These are phyloP conservation scores for Chloroceryle aenea DNA, from an alignment of 2,113 vertebrate species.

Conservation along the genomic window DNA sequence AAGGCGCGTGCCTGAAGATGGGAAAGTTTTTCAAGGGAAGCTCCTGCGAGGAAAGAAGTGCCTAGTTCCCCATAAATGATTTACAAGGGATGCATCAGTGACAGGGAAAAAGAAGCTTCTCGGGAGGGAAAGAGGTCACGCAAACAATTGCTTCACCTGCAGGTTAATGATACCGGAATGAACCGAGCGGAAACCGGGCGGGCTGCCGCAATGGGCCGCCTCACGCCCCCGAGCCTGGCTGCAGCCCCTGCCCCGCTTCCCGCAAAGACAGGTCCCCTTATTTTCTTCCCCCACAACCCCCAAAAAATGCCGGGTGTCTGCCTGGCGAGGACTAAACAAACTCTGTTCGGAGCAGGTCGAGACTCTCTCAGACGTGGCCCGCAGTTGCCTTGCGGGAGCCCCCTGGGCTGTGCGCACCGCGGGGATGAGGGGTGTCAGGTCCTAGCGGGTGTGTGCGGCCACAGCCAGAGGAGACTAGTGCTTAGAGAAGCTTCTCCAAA, in stretches of 20 bases:
- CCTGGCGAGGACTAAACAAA: background rate
- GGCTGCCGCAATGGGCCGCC: background rate
- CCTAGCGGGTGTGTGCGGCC: background rate
- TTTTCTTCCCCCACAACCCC: background rate
- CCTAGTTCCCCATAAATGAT: conserved; percentile 46
- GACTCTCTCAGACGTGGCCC: background rate
- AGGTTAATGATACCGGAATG: conserved; percentile 21
- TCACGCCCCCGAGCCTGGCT: background rate
- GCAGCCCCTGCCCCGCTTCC: background rate
- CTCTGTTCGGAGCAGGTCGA: background rate
- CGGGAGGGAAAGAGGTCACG: background rate
- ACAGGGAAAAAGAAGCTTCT: conserved; percentile 7
- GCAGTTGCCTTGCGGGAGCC: background rate
- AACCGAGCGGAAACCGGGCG: background rate
- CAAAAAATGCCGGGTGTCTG: background rate
- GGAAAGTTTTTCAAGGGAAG: conserved; percentile 53
- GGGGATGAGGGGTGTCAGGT: background rate
- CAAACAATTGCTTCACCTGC: background rate
- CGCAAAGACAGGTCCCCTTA: background rate
- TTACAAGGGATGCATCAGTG: conserved; percentile 51
- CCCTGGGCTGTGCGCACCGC: background rate
- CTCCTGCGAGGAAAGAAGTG: conserved; percentile 21
- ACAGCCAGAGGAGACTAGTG: background rate
- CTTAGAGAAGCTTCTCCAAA: background rate
- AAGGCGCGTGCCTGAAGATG: background rate